Evolutionary conservation across 2,113 vertebrate genomes (phyloP), one percentile per base, ranked within the genome.

Genomic region (Amblyopsis rosae): DNA sequence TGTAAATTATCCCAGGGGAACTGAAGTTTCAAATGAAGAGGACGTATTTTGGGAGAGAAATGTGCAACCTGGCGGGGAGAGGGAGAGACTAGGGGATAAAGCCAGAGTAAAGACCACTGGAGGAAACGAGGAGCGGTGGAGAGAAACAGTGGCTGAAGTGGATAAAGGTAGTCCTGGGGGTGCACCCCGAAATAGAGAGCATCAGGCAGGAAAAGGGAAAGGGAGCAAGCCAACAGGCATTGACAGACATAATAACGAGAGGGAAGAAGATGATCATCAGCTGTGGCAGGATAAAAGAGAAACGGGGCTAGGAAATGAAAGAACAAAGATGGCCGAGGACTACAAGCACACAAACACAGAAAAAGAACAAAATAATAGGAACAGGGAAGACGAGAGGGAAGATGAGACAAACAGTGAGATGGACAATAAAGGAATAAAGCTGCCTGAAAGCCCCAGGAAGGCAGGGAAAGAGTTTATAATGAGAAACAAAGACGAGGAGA

Each of bases 371-470:
- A 69, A 58, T 0, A 32, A 53, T 45, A 75, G 76, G 63, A 68
- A 87, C 58, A 75, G 57, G 62, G 75, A 56, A 74, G 67, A 67
- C 68, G 72, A 86, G 76, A 77, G 54, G 69, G 76, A 78, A 74
- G 69, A 67, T 61, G 60, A 69, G 71, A 68, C 69, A 69, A 81
- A 71, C 73, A 67, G 59, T 49, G 63, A 76, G 56, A 56, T 5
- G 81, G 76, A 74, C 78, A 82, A 86, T 72, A 60, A 86, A 62
- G 77, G 73, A 72, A 50, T 58, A 82, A 81, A 83, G 72, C 69
- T 77, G 73, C 70, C 61, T 33, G 79, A 78, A 73, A 71, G 17
- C 67, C 65, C 33, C 4, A 60, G 71, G 60, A 62, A 0, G 3
- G 16, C 61, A 77, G 78, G 73, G 70, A 66, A 75, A 67, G 55